Base-by-base conservation (phyloP, 2,888 invertebrate genomes). In the Hedychridium roseum region DNA sequence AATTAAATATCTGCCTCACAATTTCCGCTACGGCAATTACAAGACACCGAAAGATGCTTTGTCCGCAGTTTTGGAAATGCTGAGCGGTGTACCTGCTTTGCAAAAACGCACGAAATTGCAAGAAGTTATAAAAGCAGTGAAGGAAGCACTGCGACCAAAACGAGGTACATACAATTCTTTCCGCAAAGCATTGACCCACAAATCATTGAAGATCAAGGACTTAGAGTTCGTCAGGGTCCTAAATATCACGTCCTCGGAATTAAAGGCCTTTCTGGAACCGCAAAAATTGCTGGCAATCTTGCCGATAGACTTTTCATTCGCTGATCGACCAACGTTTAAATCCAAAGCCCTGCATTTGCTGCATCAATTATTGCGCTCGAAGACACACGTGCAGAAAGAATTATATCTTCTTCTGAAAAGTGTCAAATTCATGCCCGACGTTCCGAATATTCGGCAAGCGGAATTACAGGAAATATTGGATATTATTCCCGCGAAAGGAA, bases 1-100 rank as follows among this genome's bases (percentile, higher is more conserved):
- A 23, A 36, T 37, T 5, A 31, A 43, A 6, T 48, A 52, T 31
- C n/a, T 52, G 9, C 31, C 50, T 4, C n/a, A 11, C 5, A 6
- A 39, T 3, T 44, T 44, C 14, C 32, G 20, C 1, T 50, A 39
- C 18, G 7, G 14, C 1, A 11, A 1, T 1, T 35, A 46, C 17
- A 16, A 5, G 1, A 15, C 41, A 11, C 9, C 34, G 9, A 26
- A 9, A 9, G 32, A 50, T 2, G 50, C 41, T 2, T 15, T 50
- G 5, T 6, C 21, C 26, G 37, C 14, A 2, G 36, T 41, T 11
- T 14, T 50, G 32, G 26, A 50, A n/a, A n/a, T n/a, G n/a, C n/a
- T n/a, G n/a, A n/a, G n/a, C n/a, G n/a, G n/a, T n/a, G n/a, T n/a
- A n/a, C n/a, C n/a, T 11, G 28, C 23, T 21, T 20, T 48, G 12